A percentile compares a stretch with the other conserved stretches of the same genome.
Conservation (phyloP, 1,140 invertebrate species). For the Bilobella aurantiaca region DNA sequence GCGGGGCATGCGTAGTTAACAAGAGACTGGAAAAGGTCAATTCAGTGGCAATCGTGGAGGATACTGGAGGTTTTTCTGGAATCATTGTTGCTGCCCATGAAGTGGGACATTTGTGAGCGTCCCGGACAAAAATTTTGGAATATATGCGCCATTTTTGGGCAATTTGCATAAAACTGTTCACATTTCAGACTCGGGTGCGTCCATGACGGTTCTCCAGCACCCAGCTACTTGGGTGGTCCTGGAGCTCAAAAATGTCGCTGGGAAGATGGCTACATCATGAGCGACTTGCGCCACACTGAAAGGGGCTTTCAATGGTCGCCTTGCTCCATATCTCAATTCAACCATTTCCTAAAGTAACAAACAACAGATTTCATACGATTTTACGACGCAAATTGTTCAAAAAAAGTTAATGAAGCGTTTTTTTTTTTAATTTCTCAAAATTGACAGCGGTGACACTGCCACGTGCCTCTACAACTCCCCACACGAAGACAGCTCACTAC, state of each 20-base stretch:
- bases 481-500: slow-evolving; percentile 80
- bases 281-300: slow-evolving; percentile 83
- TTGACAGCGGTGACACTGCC: slow-evolving; percentile 74
- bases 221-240: slow-evolving; percentile 83
- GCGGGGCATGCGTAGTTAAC: slow-evolving; percentile 89
- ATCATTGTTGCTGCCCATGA: slow-evolving; percentile 93
- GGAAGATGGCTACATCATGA: slow-evolving; percentile 95
- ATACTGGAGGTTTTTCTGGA: slow-evolving; percentile 88
- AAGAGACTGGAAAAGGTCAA: slow-evolving; percentile 91
- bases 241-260: slow-evolving; percentile 90
- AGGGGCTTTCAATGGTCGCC: slow-evolving; percentile 89
- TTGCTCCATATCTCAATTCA: slow-evolving; percentile 85
- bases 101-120: slow-evolving; percentile 89
- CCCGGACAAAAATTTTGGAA: neutral
- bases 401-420: no score
- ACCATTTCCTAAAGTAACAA: slow-evolving; percentile 89
- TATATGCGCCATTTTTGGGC: slow-evolving; percentile 4
- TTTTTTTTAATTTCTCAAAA: no score
- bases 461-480: slow-evolving; percentile 87
- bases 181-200: slow-evolving; percentile 71
- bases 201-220: slow-evolving; percentile 86
- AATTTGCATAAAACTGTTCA: slow-evolving; percentile 23
- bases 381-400: neutral
- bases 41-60: slow-evolving; percentile 90
- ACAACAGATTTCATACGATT: no score